Conservation (phyloP, 1,140 invertebrate species). For the Drosophila repleta region DNA sequence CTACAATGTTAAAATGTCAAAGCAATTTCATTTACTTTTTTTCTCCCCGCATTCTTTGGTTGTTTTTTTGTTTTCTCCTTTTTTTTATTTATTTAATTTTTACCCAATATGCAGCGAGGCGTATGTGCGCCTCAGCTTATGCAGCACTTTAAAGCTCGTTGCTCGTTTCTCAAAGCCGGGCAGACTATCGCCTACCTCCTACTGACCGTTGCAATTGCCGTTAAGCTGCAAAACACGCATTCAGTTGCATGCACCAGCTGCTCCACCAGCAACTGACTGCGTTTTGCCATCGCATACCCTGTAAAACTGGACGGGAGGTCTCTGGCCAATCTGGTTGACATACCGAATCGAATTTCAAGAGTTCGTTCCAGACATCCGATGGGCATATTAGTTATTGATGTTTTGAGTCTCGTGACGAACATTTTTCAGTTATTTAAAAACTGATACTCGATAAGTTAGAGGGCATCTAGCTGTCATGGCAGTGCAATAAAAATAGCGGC, state of each 20-base stretch:
- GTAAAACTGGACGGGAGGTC: background rate
- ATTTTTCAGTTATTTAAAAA: background rate
- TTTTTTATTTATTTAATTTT: conserved; percentile 36
- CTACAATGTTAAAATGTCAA: conserved; percentile 60
- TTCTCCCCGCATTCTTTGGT: background rate
- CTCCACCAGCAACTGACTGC: background rate
- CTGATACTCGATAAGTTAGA: background rate
- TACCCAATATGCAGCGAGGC: conserved; percentile 42
- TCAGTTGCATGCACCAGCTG: conserved; percentile 26
- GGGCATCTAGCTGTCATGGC: background rate
- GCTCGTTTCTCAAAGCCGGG: too few species aligned
- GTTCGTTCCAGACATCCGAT: too few species aligned
- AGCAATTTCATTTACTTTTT: conserved; percentile 29
- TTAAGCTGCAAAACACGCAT: conserved; percentile 40
- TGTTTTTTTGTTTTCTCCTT: background rate
- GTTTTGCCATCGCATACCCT: conserved; percentile 4
- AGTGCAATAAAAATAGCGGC: background rate
- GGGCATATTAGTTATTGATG: too few species aligned
- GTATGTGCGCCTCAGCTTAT: conserved; percentile 57
- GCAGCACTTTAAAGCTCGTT: conserved; percentile 40
- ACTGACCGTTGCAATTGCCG: conserved; percentile 27
- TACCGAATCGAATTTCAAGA: too few species aligned
- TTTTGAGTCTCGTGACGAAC: too few species aligned
- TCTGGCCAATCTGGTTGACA: background rate
- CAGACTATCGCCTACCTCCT: background rate